Evolutionary conservation across 2,888 invertebrate genomes (phyloP), one percentile per base, ranked within the genome.

Genomic region (Galeruca laticollis): DNA sequence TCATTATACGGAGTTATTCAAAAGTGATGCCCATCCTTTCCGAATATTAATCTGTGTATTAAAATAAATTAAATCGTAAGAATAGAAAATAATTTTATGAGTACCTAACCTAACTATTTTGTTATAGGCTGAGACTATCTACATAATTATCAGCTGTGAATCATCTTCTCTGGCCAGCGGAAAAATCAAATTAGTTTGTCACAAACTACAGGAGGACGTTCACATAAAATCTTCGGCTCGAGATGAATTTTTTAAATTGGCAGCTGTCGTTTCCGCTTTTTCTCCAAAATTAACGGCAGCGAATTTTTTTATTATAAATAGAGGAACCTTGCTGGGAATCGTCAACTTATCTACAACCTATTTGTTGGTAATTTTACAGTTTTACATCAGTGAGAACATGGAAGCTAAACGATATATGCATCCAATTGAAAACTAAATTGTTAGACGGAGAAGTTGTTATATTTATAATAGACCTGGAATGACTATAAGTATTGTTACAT

Each of bases 211-310:
- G 15, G 56, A 56, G 15, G 10, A 56, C 15, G 56, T 56, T 31
- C 56, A 15, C 10, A n/a, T 31, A 33, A 31, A 56, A 26, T 26
- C 56, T 26, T 31, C 56, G 9, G 21, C 56, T 31, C 13, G 56
- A 56, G 56, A 56, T 8, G 56, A 56, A 56, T 56, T 56, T 15
- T 56, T 56, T n/a, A 56, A 56, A 10, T 15, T 56, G 33, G 56
- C 56, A 5, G 10, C 21, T 15, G 33, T 56, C 9, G 56, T 31
- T 31, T 2, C 15, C 15, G 33, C 56, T 26, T 31, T 56, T 31
- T 31, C 26, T 13, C 56, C 56, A 2, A 56, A 56, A 56, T 56
- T 56, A 31, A 56, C 56, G 1, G 56, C 56, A 4, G 56, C 56
- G 15, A 56, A 56, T 56, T 56, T 56, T 31, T 56, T 56, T 2